Base-by-base conservation (phyloP, 2,888 invertebrate species). In the Eudasyphora cyanicolor region DNA sequence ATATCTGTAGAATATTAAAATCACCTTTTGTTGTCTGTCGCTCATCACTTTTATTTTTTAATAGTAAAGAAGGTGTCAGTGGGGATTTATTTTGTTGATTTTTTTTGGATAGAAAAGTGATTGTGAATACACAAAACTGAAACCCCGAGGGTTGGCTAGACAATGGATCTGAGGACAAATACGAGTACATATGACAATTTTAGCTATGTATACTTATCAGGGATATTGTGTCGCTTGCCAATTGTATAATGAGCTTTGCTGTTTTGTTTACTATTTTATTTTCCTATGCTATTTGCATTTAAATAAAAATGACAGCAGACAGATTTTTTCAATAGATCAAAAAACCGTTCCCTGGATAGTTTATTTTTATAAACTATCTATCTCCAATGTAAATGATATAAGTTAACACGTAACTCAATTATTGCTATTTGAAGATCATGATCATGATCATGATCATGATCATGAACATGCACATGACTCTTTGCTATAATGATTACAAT, bases 1-100 rank as follows among this genome's bases (percentile, higher is more conserved):
- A 51, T 32, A 14, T 21, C 24, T 71, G 10, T 64, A 42, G 80
- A 84, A 84, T 84, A 76, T 75, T 80, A 80, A 83, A 54, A 67
- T 74, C 24, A 14, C n/a, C 2, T 45, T 57, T 57, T 24, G 57
- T 57, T 57, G 51, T 19, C 51, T 51, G 51, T 21, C 8, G 10
- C n/a, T 49, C 49, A 17, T 45, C n/a, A 12, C 45, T 45, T 45
- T 45, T n/a, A 21, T 21, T 51, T 45, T 51, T 19, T 7, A 21
- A 10, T 1, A 1, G 17, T 2, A 4, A 6, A 19, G 51, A 21
- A 19, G 51, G 51, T 51, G 51, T 51, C 51, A 21, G 51, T 51
- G 8, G 21, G 21, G 51, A 51, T 24, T 21, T 19, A 21, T 51
- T 51, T 51, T 51, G 2, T 35, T 35, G 2, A 21, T 51, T 51